Conservation (phyloP, 2,888 invertebrate genomes). For the Tachina fera region DNA sequence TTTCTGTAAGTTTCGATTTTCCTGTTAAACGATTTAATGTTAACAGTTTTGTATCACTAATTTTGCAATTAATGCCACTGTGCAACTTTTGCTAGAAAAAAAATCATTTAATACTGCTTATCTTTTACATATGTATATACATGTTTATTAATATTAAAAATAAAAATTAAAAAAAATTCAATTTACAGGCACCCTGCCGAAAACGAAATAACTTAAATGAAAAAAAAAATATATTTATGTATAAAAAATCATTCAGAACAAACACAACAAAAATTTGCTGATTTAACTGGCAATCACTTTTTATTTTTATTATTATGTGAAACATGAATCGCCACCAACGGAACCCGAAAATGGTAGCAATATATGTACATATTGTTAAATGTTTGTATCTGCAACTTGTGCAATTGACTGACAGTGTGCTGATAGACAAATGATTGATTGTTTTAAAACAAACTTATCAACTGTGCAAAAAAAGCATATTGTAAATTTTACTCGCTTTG, state of each 20-base stretch:
- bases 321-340: constrained; percentile 34
- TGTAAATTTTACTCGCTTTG: constrained; percentile 10
- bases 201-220: constrained; percentile 5
- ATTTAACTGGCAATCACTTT: constrained; percentile 54
- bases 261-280: constrained; percentile 19
- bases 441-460: constrained; percentile 57
- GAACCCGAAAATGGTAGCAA: constrained; percentile 25
- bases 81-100: no score
- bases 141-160: background rate
- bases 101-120: no score
- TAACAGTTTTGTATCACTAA: no score
- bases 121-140: no score
- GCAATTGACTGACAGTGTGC: constrained; percentile 34
- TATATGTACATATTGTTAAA: constrained; percentile 31
- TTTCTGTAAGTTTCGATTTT: no score
- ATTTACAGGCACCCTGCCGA: background rate
- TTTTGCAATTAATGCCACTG: no score
- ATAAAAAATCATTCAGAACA: background rate
- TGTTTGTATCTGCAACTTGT: constrained; percentile 30
- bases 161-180: background rate
- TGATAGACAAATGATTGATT: constrained; percentile 59
- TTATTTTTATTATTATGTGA: constrained; percentile 20
- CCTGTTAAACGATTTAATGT: no score
- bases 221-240: background rate
- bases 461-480: background rate